Conservation (phyloP, 2,888 invertebrate genomes). For the Fissipunctia ypsillon region DNA sequence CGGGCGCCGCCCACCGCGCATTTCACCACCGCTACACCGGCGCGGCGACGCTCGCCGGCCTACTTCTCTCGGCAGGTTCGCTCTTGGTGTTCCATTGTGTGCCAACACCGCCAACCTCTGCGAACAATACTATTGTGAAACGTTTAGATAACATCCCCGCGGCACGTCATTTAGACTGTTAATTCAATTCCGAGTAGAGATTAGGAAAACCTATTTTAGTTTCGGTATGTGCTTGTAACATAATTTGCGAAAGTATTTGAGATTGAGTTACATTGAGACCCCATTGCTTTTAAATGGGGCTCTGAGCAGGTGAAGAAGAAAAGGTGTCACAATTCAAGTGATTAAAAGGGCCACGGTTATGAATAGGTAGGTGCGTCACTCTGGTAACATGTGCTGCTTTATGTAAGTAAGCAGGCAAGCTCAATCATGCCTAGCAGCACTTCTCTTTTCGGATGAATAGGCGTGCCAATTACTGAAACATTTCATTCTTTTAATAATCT, state of each 20-base stretch:
- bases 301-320: background rate
- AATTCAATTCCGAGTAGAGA: constrained; percentile 76
- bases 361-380: background rate
- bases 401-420: background rate
- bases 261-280: constrained; percentile 2
- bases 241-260: constrained; percentile 35
- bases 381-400: background rate
- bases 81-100: constrained; percentile 89
- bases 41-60: constrained; percentile 82
- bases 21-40: constrained; percentile 87
- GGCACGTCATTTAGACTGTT: constrained; percentile 78
- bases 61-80: constrained; percentile 87
- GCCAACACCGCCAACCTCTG: constrained; percentile 72
- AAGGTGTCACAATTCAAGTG: background rate
- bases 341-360: background rate
- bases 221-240: constrained; percentile 51
- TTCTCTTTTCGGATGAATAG: background rate
- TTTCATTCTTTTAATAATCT: background rate
- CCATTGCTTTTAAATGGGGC: background rate
- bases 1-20: constrained; percentile 86
- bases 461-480: background rate
- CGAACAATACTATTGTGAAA: constrained; percentile 89
- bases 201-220: constrained; percentile 65
- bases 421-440: background rate
- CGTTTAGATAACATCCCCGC: constrained; percentile 85